These are phyloP conservation scores for Phymatocera aterrima DNA, from an alignment of 2,888 invertebrate species.

Conservation along the genomic window DNA sequence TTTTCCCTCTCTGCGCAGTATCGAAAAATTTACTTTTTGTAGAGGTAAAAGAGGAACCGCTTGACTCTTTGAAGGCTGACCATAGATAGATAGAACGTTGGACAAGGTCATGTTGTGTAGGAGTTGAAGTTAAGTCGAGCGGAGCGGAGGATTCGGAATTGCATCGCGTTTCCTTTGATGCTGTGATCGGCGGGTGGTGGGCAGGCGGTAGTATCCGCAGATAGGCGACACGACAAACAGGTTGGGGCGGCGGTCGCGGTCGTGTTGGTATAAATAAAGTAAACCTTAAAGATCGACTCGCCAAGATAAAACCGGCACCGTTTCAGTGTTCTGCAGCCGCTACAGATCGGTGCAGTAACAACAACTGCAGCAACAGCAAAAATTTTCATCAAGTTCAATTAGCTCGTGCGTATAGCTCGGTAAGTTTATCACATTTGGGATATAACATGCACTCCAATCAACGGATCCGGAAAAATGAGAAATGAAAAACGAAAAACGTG, in stretches of 20 bases:
- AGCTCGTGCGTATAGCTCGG: not conserved
- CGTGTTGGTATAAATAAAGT: constrained; percentile 39
- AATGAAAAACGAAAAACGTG: not conserved
- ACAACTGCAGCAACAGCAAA: not conserved
- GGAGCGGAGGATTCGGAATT: constrained; percentile 6
- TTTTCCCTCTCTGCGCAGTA: not conserved
- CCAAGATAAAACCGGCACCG: constrained; percentile 9
- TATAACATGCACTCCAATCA: too few species aligned
- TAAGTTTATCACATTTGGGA: too few species aligned
- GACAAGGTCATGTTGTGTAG: constrained; percentile 8
- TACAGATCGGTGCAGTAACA: not conserved
- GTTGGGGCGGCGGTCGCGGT: constrained; percentile 7
- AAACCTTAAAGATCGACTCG: constrained; percentile 31
- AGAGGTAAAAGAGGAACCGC: not conserved
- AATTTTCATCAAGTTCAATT: not conserved
- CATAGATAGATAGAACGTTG: not conserved
- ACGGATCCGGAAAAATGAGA: too few species aligned
- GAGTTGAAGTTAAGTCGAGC: not conserved
- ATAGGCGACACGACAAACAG: constrained; percentile 34
- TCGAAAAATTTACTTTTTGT: not conserved
- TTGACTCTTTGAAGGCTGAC: not conserved
- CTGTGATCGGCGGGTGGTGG: constrained; percentile 24
- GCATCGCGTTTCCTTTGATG: constrained; percentile 33
- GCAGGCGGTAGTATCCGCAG: not conserved
- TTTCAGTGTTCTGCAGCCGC: not conserved